These are phyloP conservation scores for Benthosema pterotum DNA, from an alignment of 2,797 vertebrate species.

Conservation along the genomic window DNA sequence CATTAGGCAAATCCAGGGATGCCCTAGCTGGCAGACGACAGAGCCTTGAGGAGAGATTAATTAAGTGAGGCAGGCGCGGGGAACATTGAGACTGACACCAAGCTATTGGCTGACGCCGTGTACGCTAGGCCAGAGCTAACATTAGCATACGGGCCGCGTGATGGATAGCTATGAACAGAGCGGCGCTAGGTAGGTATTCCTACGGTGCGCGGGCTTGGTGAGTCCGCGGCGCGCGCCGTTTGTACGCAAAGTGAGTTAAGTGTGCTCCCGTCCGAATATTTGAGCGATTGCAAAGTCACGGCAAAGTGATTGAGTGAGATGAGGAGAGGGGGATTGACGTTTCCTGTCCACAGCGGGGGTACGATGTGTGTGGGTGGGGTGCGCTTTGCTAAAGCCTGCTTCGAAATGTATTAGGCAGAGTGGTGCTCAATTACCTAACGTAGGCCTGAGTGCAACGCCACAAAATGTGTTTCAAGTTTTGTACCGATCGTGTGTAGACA, in stretches of 20 bases:
- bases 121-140: conserved; percentile 44
- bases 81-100: conserved; percentile 64
- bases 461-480: conserved; percentile 17
- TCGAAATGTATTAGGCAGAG: conserved; percentile 4
- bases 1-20: conserved; percentile 75
- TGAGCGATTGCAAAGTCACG: too few species aligned
- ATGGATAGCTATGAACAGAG: conserved; percentile 4
- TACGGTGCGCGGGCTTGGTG: neutral
- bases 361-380: too few species aligned
- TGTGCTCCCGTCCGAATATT: too few species aligned
- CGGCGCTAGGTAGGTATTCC: conserved; percentile 19
- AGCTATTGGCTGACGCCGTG: conserved; percentile 50
- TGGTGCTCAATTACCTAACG: conserved; percentile 33
- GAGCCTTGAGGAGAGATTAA: conserved; percentile 72
- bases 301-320: conserved; percentile 1
- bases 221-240: neutral
- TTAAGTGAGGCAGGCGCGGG: conserved; percentile 69
- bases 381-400: too few species aligned
- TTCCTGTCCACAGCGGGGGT: too few species aligned
- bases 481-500: conserved; percentile 33
- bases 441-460: conserved; percentile 14
- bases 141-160: conserved; percentile 34
- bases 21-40: conserved; percentile 63
- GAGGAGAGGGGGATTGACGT: too few species aligned
- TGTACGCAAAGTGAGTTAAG: too few species aligned